These are phyloP conservation scores for Mesembrinibis cayennensis DNA, from an alignment of 2,113 vertebrate species.

Conservation along the genomic window DNA sequence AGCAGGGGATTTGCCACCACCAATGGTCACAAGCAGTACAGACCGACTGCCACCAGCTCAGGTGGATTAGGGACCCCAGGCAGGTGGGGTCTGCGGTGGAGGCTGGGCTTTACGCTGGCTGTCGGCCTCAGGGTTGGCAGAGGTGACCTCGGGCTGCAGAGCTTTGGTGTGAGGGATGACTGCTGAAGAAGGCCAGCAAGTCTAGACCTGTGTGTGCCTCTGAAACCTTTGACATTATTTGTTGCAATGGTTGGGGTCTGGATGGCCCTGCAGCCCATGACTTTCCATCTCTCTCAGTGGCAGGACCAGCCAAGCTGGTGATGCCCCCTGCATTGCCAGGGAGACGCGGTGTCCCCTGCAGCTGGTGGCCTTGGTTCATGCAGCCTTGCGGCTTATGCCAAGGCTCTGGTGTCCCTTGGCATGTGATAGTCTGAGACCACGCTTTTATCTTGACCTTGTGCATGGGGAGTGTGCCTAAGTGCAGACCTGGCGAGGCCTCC, in stretches of 20 bases:
- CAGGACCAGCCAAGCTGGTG: neutral
- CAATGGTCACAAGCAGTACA: neutral
- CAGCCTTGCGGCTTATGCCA: neutral
- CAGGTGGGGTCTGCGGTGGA: accelerated
- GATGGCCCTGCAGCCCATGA: neutral
- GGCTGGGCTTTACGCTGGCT: neutral
- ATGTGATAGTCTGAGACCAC: neutral
- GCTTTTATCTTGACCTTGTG: neutral
- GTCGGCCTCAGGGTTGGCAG: neutral
- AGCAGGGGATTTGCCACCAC: neutral
- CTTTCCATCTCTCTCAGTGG: neutral
- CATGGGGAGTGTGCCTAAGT: neutral
- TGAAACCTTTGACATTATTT: neutral
- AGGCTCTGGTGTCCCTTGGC: neutral
- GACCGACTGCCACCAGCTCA: neutral
- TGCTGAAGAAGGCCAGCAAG: neutral
- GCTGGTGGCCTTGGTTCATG: neutral
- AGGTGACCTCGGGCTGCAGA: neutral
- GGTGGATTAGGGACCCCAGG: neutral
- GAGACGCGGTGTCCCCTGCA: accelerated
- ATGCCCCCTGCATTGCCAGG: neutral
- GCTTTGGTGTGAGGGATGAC: neutral
- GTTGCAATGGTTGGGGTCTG: neutral
- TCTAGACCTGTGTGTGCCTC: neutral
- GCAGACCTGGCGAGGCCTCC: neutral